Percentiles rank a stretch among this genome's conserved stretches.
phyloP scores from a whole-genome alignment of 1,140 invertebrate genomes.

The Physella acuta region DNA sequence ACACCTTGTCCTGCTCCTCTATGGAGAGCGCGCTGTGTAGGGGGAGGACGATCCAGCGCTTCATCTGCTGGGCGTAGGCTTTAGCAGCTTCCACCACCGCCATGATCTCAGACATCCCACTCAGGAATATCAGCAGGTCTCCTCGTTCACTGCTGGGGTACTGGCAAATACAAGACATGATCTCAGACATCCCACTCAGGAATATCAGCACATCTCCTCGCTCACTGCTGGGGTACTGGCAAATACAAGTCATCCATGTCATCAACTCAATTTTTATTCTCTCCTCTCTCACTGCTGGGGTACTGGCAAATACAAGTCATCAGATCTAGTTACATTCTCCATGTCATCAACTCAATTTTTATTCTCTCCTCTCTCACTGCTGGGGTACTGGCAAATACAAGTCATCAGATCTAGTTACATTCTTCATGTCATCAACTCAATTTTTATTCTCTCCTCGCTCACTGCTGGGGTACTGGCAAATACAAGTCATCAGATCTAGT shows the following conservation, averaged over 20 bases:
- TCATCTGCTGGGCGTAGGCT: slow-evolving; percentile 78
- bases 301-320: slow-evolving; percentile 19
- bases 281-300: no score
- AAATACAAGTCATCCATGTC: slow-evolving; percentile 24
- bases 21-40: slow-evolving; percentile 91
- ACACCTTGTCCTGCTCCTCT: slow-evolving; percentile 95
- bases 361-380: no score
- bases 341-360: no score
- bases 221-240: slow-evolving; percentile 70
- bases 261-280: no score
- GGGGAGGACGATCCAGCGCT: slow-evolving; percentile 91
- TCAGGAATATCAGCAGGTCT: slow-evolving; percentile 94
- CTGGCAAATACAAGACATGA: slow-evolving; percentile 31
- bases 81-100: slow-evolving; percentile 83
- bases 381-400: slow-evolving; percentile 25
- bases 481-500: slow-evolving; percentile 19
- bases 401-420: no score
- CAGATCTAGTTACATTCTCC: no score
- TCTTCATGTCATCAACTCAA: no score
- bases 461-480: no score
- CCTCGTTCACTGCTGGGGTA: slow-evolving; percentile 80
- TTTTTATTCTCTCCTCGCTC: no score
- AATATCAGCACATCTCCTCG: slow-evolving; percentile 96
- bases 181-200: slow-evolving; percentile 93
- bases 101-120: slow-evolving; percentile 93